A percentile compares a stretch with the other conserved stretches of the same genome.
Conservation (phyloP, 92 coral and sea anemone species). For the Phenganax marumi region DNA sequence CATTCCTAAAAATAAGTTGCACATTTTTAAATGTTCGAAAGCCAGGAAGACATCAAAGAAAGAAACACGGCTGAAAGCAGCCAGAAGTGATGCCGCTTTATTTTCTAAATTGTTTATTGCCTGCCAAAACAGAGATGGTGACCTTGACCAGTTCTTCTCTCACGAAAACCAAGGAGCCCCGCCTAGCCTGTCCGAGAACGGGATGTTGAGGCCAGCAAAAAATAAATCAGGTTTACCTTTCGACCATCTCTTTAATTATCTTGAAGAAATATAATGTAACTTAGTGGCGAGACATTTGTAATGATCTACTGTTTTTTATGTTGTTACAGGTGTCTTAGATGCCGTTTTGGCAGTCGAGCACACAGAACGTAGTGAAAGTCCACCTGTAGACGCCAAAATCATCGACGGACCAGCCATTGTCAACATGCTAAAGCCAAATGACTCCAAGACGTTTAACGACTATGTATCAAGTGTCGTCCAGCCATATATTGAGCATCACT, state of each 20-base stretch:
- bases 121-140: constrained; percentile 31
- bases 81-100: constrained; percentile 33
- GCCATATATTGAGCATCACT: constrained; percentile 22
- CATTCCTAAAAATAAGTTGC: constrained; percentile 13
- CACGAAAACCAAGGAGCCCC: constrained; percentile 38
- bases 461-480: constrained; percentile 25
- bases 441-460: constrained; percentile 24
- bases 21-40: constrained; percentile 2
- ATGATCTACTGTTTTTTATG: neutral
- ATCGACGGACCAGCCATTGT: constrained; percentile 33
- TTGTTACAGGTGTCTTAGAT: constrained; percentile 12
- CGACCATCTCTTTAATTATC: neutral
- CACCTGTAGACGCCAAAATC: constrained; percentile 21
- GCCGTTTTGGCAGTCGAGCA: neutral
- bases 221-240: constrained; percentile 19
- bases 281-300: too few species aligned
- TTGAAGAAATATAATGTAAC: too few species aligned
- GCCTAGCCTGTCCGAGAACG: constrained; percentile 27
- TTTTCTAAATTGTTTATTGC: constrained; percentile 19
- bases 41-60: too few species aligned
- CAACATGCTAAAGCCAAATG: constrained; percentile 37
- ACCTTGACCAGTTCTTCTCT: constrained; percentile 32
- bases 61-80: constrained; percentile 18
- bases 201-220: constrained; percentile 25
- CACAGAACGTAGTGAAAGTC: constrained; percentile 4